Evolutionary conservation across 1,140 invertebrate genomes (phyloP), one percentile per base, ranked within the genome.

Genomic region (Formica selysi): DNA sequence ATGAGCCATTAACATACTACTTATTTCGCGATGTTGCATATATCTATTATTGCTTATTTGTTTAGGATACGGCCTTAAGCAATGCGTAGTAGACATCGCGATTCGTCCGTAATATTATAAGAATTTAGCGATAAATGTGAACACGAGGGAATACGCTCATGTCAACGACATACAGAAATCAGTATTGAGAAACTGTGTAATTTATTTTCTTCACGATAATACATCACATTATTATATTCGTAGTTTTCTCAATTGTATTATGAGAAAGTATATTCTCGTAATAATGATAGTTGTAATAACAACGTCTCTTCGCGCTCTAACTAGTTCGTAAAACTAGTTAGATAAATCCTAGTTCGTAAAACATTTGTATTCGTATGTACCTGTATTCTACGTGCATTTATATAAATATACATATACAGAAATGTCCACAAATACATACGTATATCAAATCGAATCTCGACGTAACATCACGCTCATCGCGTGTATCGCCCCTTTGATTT

Each of bases 151-250:
- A 57, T 44, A 80, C 88, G 87, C 91, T 91, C 86, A 79, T 87
- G 85, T 70, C 86, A 89, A 92, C 86, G 73, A 93, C 89, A 93
- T 92, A 93, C 91, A 93, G 93, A 93, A 81, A 87, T 91, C 93
- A 94, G 94, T 95, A 94, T 94, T 94, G 94, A 94, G 84, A 91
- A 92, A 93, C 91, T 94, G 90, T 94, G 90, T 94, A 94, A 95
- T 95, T 95, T 95, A 95, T 95, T 95, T 94, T 94, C 81, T 87
- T 91, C 89, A 91, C 78, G 84, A 91, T 92, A 92, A 91, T 91
- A 89, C 86, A 89, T 88, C 79, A 92, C 86, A 88, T 87, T 86
- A 86, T 68, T 93, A 91, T 87, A 91, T 85, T 87, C 74, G 68
- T 93, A 93, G 92, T 87, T 90, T 93, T 91, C 90, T 86, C 88